Percentiles rank a stretch among this genome's conserved stretches.
phyloP scores from a whole-genome alignment of 2,888 invertebrate genomes.

The Eupithecia insigniata region DNA sequence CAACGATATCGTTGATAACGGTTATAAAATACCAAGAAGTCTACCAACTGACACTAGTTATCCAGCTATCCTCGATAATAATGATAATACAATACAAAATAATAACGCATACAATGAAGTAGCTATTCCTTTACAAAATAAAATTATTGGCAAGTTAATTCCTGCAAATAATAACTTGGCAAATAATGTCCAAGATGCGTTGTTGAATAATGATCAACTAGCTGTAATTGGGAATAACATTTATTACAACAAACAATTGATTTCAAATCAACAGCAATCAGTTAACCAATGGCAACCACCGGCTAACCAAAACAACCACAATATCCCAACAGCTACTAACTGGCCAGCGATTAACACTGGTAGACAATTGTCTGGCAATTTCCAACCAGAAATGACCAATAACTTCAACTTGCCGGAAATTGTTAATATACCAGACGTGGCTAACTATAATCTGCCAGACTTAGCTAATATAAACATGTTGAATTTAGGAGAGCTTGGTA shows the following conservation, averaged over 20 bases:
- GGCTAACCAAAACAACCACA: neutral
- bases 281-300: conserved; percentile 1
- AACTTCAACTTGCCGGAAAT: conserved; percentile 19
- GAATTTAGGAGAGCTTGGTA: conserved; percentile 48
- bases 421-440: conserved; percentile 19
- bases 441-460: conserved; percentile 27
- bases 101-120: conserved; percentile 5
- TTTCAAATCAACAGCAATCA: neutral
- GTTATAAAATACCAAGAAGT: conserved; percentile 27
- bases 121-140: neutral
- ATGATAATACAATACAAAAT: conserved; percentile 2
- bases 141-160: neutral
- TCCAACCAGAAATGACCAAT: conserved; percentile 19
- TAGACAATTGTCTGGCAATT: neutral
- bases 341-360: neutral
- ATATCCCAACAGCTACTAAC: neutral
- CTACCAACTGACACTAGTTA: conserved; percentile 25
- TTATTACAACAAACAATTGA: neutral
- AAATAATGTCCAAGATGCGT: neutral
- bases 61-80: conserved; percentile 19
- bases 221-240: neutral
- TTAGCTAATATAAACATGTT: conserved; percentile 35
- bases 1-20: conserved; percentile 6
- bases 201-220: neutral
- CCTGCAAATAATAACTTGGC: neutral